A percentile compares a stretch with the other conserved stretches of the same genome.
These are phyloP conservation scores for Adela reaumurella DNA, from an alignment of 2,888 invertebrate genomes.

Conservation along the genomic window DNA sequence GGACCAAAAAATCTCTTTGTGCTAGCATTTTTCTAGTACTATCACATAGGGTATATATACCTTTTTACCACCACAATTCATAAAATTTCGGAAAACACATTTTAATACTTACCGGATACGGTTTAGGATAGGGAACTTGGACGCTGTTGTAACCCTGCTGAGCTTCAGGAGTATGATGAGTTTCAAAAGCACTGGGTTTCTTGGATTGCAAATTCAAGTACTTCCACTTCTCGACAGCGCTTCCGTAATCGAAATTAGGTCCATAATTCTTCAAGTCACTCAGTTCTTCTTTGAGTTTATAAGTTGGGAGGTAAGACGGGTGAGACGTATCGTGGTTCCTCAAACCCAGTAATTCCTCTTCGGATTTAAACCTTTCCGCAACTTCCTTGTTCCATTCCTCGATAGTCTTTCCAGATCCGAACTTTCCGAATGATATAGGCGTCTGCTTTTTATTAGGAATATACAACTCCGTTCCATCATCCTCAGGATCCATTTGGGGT, in stretches of 20 bases:
- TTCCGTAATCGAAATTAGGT: slow-evolving; percentile 35
- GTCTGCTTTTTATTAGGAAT: slow-evolving; percentile 31
- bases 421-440: slow-evolving; percentile 15
- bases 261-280: slow-evolving; percentile 9
- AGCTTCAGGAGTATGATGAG: slow-evolving; percentile 32
- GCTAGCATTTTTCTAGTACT: too few species aligned
- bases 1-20: too few species aligned
- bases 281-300: slow-evolving; percentile 23
- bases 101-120: slow-evolving; percentile 37
- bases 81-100: not conserved
- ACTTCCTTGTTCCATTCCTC: slow-evolving; percentile 32
- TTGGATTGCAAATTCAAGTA: slow-evolving; percentile 41
- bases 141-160: slow-evolving; percentile 19
- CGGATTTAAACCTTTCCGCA: slow-evolving; percentile 32
- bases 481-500: slow-evolving; percentile 23
- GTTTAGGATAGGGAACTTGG: slow-evolving; percentile 39
- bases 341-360: slow-evolving; percentile 42
- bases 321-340: slow-evolving; percentile 41
- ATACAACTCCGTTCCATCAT: slow-evolving; percentile 28
- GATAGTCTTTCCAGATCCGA: slow-evolving; percentile 14
- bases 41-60: too few species aligned
- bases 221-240: slow-evolving; percentile 39
- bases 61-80: too few species aligned
- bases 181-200: slow-evolving; percentile 32
- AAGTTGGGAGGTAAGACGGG: slow-evolving; percentile 32